phyloP scores from a whole-genome alignment of 2,797 vertebrate species.

The Taenioides sp. region DNA sequence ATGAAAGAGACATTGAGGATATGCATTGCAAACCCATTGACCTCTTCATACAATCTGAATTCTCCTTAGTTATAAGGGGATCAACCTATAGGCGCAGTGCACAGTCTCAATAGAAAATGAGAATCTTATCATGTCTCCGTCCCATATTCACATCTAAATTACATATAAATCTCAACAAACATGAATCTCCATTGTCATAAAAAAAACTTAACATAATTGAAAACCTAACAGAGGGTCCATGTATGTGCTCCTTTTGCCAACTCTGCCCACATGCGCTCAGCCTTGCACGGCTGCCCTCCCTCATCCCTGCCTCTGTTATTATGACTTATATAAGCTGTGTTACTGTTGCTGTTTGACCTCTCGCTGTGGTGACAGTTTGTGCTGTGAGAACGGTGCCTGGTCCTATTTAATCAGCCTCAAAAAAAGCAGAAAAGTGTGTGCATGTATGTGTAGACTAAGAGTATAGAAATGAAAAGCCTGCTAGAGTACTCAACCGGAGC shows the following conservation, averaged over 20 bases:
- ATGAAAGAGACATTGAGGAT: background rate
- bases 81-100: background rate
- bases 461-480: slow-evolving; percentile 23
- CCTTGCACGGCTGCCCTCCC: slow-evolving; percentile 9
- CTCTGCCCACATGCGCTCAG: slow-evolving; percentile 1
- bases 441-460: slow-evolving; percentile 9
- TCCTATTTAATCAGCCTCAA: slow-evolving; percentile 69
- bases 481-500: slow-evolving; percentile 36
- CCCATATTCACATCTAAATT: background rate
- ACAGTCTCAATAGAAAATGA: background rate
- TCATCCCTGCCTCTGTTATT: slow-evolving; percentile 57
- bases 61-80: background rate
- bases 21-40: background rate
- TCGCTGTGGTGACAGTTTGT: slow-evolving; percentile 70
- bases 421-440: slow-evolving; percentile 27
- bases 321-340: slow-evolving; percentile 76
- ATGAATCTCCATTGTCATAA: background rate
- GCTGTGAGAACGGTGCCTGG: slow-evolving; percentile 62
- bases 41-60: background rate
- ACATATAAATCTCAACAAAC: background rate
- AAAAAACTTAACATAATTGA: background rate
- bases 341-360: slow-evolving; percentile 73
- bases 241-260: background rate
- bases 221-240: background rate
- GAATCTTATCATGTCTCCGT: background rate